phyloP scores from a whole-genome alignment of 2,888 invertebrate species.

The Microchrysa polita region DNA sequence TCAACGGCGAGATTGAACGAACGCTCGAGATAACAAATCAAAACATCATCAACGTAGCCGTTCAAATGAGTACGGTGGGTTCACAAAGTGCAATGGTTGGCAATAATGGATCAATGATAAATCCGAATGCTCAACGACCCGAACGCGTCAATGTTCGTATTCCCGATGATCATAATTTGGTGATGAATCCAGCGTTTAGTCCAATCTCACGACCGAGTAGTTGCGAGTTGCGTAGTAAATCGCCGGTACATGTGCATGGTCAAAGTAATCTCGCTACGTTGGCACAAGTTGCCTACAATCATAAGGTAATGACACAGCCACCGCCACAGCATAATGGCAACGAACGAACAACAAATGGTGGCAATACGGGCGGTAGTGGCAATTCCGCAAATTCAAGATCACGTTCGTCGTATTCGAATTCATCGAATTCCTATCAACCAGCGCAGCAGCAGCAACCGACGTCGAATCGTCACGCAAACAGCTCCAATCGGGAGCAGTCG shows the following conservation, averaged over 20 bases:
- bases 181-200: conserved; percentile 56
- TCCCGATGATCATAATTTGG: conserved; percentile 55
- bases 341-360: conserved; percentile 37
- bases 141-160: conserved; percentile 69
- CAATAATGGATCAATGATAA: conserved; percentile 68
- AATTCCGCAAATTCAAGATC: conserved; percentile 23
- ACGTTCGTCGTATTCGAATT: conserved; percentile 46
- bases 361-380: too few relatives aligned
- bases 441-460: conserved; percentile 33
- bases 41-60: conserved; percentile 86
- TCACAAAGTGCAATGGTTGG: conserved; percentile 47
- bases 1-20: conserved; percentile 88
- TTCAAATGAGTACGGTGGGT: conserved; percentile 81
- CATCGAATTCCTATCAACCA: conserved; percentile 59
- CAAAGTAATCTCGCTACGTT: conserved; percentile 60
- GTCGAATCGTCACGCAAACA: conserved; percentile 29
- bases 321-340: conserved; percentile 50
- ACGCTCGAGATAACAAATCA: conserved; percentile 90
- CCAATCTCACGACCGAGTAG: conserved; percentile 69
- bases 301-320: conserved; percentile 56
- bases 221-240: conserved; percentile 61
- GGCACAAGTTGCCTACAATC: conserved; percentile 63
- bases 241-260: conserved; percentile 52
- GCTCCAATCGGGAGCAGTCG: conserved; percentile 33
- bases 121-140: conserved; percentile 69